These are phyloP conservation scores for Coregonus ussuriensis DNA, from an alignment of 2,797 vertebrate genomes.

Conservation along the genomic window DNA sequence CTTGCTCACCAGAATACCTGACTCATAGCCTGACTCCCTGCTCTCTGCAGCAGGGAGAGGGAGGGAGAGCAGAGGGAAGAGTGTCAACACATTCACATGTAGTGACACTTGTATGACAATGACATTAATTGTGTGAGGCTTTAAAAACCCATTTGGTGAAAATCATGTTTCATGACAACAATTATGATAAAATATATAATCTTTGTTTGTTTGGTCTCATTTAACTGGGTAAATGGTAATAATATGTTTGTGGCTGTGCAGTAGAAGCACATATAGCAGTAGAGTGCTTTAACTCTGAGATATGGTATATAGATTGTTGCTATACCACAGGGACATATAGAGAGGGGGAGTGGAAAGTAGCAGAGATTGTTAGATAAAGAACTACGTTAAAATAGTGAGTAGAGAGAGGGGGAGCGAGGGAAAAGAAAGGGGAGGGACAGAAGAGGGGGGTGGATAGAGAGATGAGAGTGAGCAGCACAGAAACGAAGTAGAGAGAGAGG, in stretches of 20 bases:
- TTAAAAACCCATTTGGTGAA: background rate
- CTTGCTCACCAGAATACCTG: slow-evolving; percentile 94
- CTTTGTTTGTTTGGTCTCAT: too few species aligned
- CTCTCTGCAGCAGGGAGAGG: slow-evolving; percentile 68
- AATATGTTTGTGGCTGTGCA: too few species aligned
- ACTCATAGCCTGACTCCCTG: slow-evolving; percentile 81
- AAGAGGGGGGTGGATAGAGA: slow-evolving; percentile 56
- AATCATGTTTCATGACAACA: background rate
- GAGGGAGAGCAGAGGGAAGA: background rate
- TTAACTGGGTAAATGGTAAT: too few species aligned
- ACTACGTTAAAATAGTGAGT: background rate
- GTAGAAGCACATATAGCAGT: too few species aligned
- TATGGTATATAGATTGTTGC: slow-evolving; percentile 3
- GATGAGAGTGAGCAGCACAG: slow-evolving; percentile 52
- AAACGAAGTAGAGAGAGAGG: slow-evolving; percentile 7
- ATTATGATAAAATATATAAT: too few species aligned
- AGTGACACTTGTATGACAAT: background rate
- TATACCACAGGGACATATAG: background rate
- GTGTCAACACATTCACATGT: background rate
- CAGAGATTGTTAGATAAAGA: background rate
- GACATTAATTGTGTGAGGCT: background rate
- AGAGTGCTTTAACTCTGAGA: background rate
- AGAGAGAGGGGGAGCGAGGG: slow-evolving; percentile 19
- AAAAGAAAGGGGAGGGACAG: slow-evolving; percentile 58
- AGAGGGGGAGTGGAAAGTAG: background rate